These are phyloP conservation scores for Peucedramus taeniatus DNA, from an alignment of 2,113 vertebrate genomes.

Conservation along the genomic window DNA sequence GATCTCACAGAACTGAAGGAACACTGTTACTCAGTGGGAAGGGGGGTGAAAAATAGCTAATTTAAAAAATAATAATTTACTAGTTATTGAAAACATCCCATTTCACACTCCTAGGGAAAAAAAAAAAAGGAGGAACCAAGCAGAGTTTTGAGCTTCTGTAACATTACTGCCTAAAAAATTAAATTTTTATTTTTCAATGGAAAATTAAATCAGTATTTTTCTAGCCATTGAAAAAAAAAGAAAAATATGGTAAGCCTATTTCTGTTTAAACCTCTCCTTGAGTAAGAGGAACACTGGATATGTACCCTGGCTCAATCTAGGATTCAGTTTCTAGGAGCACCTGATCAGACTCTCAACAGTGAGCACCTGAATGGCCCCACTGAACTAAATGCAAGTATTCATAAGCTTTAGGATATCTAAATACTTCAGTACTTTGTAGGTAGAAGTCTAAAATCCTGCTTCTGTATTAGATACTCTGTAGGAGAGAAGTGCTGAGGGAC, in stretches of 20 bases:
- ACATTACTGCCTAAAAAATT: neutral
- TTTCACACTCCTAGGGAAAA: neutral
- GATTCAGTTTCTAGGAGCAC: accelerated
- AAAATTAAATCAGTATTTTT: neutral
- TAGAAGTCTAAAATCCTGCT: neutral
- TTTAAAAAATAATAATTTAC: neutral
- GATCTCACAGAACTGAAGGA: neutral
- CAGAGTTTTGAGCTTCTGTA: neutral
- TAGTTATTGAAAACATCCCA: neutral
- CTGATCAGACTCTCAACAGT: neutral
- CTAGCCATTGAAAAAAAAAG: neutral
- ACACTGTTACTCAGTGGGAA: neutral
- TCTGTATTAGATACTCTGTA: neutral
- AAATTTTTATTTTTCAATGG: neutral
- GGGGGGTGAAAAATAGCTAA: accelerated
- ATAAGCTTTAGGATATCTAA: neutral
- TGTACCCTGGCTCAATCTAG: neutral
- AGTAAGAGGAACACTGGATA: neutral
- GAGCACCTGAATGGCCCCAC: neutral
- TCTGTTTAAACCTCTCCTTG: neutral
- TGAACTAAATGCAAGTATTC: neutral
- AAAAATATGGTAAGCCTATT: accelerated
- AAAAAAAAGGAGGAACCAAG: neutral
- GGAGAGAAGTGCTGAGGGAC: neutral
- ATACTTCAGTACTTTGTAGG: neutral